These are phyloP conservation scores for Lycorma delicatula DNA, from an alignment of 1,140 invertebrate species.

Conservation along the genomic window DNA sequence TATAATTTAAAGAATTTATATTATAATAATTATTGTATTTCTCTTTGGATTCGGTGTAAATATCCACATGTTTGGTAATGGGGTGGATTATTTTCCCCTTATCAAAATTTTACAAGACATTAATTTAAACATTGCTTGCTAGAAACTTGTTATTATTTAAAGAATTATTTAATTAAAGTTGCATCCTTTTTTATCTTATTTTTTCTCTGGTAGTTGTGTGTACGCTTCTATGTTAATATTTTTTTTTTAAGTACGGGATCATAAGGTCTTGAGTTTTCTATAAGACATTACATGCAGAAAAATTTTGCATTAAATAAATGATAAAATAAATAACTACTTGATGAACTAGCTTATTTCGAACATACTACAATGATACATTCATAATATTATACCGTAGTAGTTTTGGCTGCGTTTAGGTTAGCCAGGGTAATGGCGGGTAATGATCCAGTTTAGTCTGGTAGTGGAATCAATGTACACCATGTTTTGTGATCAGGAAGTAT, in stretches of 20 bases:
- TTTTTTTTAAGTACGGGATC: slow-evolving; percentile 22
- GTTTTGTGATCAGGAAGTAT: no score
- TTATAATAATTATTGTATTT: slow-evolving; percentile 17
- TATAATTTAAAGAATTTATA: slow-evolving; percentile 19
- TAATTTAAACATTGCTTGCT: slow-evolving; percentile 3
- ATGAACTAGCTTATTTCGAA: slow-evolving; percentile 18
- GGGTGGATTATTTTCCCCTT: neutral
- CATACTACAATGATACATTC: slow-evolving; percentile 17
- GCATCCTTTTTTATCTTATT: slow-evolving; percentile 19
- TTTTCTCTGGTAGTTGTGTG: slow-evolving; percentile 24
- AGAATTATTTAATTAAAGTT: neutral
- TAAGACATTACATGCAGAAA: slow-evolving; percentile 11
- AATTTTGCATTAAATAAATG: slow-evolving; percentile 5
- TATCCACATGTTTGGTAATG: slow-evolving; percentile 9
- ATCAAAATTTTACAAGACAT: slow-evolving; percentile 10
- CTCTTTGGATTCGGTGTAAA: slow-evolving; percentile 17
- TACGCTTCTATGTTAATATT: slow-evolving; percentile 22
- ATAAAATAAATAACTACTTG: slow-evolving; percentile 12
- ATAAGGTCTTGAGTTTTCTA: slow-evolving; percentile 22
- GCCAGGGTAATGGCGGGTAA: slow-evolving; percentile 15
- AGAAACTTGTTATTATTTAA: slow-evolving; percentile 3
- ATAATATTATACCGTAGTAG: slow-evolving; percentile 24
- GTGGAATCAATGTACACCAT: neutral
- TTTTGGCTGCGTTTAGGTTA: slow-evolving; percentile 18
- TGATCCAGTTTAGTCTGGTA: slow-evolving; percentile 2